These are phyloP conservation scores for Bambusicola thoracicus DNA, from an alignment of 2,113 vertebrate genomes.

Conservation along the genomic window DNA sequence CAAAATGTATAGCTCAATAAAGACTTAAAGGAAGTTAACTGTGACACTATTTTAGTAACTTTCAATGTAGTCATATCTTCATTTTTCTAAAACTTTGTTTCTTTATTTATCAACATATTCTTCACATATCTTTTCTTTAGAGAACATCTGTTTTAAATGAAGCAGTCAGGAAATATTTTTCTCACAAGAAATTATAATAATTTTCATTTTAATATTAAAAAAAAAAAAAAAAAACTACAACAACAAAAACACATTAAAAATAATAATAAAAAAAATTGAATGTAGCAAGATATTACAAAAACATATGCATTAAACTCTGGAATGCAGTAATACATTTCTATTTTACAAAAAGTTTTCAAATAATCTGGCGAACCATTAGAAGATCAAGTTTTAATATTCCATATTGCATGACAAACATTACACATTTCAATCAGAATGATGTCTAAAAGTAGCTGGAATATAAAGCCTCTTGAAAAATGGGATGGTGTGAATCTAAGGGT, in stretches of 20 bases:
- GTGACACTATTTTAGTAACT: neutral
- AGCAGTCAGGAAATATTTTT: neutral
- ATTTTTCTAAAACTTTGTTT: neutral
- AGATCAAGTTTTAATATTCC: slow-evolving; percentile 26
- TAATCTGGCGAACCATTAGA: slow-evolving; percentile 10
- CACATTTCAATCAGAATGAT: slow-evolving; percentile 18
- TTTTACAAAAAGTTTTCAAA: neutral
- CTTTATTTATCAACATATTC: neutral
- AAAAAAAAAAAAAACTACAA: too few species aligned
- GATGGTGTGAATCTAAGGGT: slow-evolving; percentile 12
- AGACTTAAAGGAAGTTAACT: neutral
- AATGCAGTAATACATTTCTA: neutral
- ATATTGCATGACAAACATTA: slow-evolving; percentile 12
- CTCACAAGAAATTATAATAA: neutral
- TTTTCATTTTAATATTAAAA: neutral
- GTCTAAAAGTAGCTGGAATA: slow-evolving; percentile 26
- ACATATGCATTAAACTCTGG: neutral
- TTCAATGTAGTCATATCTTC: neutral
- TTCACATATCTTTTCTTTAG: neutral
- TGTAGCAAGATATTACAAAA: neutral
- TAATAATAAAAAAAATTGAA: neutral
- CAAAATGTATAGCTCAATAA: neutral
- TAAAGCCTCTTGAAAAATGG: slow-evolving; percentile 26
- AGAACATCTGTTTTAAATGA: neutral
- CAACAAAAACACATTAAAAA: too few species aligned